phyloP scores from a whole-genome alignment of 2,888 invertebrate genomes.

The Auanema sp. region DNA sequence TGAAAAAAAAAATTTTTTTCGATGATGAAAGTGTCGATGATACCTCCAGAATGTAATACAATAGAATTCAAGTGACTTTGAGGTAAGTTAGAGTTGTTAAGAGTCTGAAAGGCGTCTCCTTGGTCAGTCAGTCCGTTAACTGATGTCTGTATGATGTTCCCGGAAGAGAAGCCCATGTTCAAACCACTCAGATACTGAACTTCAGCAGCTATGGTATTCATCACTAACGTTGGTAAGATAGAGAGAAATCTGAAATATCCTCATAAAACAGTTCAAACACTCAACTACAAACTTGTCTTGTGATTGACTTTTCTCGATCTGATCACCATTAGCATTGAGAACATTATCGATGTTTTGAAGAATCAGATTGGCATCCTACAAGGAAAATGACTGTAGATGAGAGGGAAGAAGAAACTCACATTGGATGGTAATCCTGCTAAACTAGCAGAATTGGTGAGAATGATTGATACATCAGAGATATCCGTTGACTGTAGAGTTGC shows the following conservation, averaged over 20 bases:
- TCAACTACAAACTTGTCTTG: slow-evolving; percentile 6
- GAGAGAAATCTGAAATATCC: neutral
- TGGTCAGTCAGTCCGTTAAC: slow-evolving; percentile 11
- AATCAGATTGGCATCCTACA: slow-evolving; percentile 10
- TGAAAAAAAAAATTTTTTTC: neutral
- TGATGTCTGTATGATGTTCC: neutral
- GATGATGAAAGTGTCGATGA: too few relatives aligned
- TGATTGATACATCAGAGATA: slow-evolving; percentile 10
- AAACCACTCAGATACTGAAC: slow-evolving; percentile 12
- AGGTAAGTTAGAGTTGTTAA: too few relatives aligned
- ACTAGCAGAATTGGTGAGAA: slow-evolving; percentile 18
- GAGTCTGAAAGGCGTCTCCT: neutral
- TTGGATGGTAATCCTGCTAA: neutral
- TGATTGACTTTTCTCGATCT: slow-evolving; percentile 9
- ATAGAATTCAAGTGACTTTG: too few relatives aligned
- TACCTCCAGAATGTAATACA: too few relatives aligned
- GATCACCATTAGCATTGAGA: neutral
- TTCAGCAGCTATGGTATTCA: neutral
- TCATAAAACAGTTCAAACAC: neutral
- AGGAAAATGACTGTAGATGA: neutral
- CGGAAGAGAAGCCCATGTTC: slow-evolving; percentile 18
- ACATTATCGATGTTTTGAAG: slow-evolving; percentile 16
- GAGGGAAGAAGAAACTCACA: neutral
- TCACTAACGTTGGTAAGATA: slow-evolving; percentile 16
- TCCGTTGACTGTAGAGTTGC: slow-evolving; percentile 5